Percentiles rank a stretch among this genome's conserved stretches.
phyloP scores from a whole-genome alignment of 2,888 invertebrate species.

The Eurytoma californica region DNA sequence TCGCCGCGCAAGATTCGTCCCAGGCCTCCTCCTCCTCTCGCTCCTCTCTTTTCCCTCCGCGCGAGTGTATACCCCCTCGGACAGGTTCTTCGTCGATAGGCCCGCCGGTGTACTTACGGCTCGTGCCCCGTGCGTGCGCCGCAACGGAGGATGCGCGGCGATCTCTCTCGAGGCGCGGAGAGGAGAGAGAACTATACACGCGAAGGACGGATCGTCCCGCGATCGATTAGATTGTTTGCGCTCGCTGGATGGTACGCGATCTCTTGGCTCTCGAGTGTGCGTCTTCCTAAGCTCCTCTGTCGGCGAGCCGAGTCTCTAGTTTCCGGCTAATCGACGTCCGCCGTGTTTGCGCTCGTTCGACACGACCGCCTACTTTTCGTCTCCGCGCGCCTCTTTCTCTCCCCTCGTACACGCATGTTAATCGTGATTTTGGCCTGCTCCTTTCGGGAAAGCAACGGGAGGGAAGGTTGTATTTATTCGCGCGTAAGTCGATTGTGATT shows the following conservation, averaged over 20 bases:
- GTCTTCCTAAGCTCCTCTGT: background rate
- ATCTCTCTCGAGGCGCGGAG: conserved; percentile 15
- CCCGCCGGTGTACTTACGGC: conserved; percentile 36
- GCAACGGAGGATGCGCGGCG: background rate
- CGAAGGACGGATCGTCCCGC: conserved; percentile 29
- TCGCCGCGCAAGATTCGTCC: background rate
- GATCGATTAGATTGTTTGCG: conserved; percentile 53
- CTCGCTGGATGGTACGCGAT: conserved; percentile 2
- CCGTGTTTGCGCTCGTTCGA: too few relatives aligned
- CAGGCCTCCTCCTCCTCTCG: conserved; percentile 33
- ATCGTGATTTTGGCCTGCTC: conserved; percentile 21
- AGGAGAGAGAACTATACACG: too few relatives aligned
- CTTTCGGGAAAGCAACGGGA: too few relatives aligned
- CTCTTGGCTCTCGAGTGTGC: conserved; percentile 22
- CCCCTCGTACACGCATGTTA: conserved; percentile 20
- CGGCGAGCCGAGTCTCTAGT: background rate
- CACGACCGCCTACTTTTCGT: background rate
- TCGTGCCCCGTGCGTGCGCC: background rate
- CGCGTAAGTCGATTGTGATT: too few relatives aligned
- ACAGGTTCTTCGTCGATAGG: conserved; percentile 41
- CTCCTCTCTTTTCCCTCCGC: conserved; percentile 17
- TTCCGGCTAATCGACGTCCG: too few relatives aligned
- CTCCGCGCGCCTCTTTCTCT: background rate
- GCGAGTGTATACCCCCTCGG: background rate
- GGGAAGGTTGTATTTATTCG: too few relatives aligned